Base-by-base conservation (phyloP, 2,797 vertebrate species). In the Alca torda region DNA sequence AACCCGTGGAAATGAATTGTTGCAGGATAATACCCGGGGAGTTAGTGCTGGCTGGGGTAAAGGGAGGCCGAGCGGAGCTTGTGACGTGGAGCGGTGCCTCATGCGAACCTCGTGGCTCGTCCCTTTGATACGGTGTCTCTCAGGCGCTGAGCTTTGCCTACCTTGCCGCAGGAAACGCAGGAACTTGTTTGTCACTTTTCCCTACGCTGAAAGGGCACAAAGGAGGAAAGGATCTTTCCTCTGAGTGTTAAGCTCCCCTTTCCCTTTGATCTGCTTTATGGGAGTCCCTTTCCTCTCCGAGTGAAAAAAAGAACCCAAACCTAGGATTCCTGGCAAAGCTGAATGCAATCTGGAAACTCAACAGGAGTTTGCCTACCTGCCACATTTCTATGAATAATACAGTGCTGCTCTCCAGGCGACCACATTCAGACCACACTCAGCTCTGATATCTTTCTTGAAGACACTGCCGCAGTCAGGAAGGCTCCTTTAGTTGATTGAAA, bases 401-500 rank as follows among this genome's bases (percentile, higher is more conserved):
- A 67, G 74, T 39, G 83, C 80, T 96, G 70, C 56, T 93, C 67
- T 87, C 53, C 77, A 59, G 28, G 54, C 7, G 6, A 84, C 95
- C 81, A 72, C 91, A 59, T 67, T 33, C 89, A 95, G 61, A 61
- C 79, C 94, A 61, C 84, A 28, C 53, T 89, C 41, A 50, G 30
- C 67, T 84, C 46, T 59, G 46, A 7, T 95, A 91, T 79, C 95
- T 90, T 76, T 86, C 88, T 39, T 56, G 77, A 91, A 88, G 87
- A 70, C 60, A 46, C 45, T 86, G n/a, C 46, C 26, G 67, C 93
- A 95, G 96, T 93, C 93, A 74, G 77, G 60, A 91, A 94, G 96
- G 43, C 91, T 95, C 94, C 95, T 91, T 63, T 21, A 67, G 67
- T 39, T 95, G 96, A 97, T 95, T 45, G 85, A 91, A 93, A 95